Base-by-base conservation (phyloP, 2,888 invertebrate species). In the Nomada fucata region DNA sequence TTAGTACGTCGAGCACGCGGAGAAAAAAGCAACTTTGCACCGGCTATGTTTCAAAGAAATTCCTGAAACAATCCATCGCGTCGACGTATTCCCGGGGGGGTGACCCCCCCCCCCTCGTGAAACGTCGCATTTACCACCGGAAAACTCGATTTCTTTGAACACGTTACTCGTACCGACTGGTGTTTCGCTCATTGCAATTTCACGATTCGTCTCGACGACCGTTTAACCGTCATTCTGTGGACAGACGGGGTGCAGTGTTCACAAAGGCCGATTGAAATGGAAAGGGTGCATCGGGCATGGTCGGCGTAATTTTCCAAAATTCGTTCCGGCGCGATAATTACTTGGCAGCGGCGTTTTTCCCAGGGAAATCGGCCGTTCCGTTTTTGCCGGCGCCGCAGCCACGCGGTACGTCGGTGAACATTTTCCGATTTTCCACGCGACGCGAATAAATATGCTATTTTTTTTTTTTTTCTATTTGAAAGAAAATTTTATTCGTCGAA, bases 91-190 rank as follows among this genome's bases (percentile, higher is more conserved):
- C 1, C 50, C 68, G 52, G 29, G 52, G n/a, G 23, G 42, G 20
- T 18, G 20, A 10, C n/a, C 20, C 7, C 0, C 7, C 7, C 5
- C 7, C 29, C 29, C 26, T 26, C 36, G 59, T 47, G 65, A 9
- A 55, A 57, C 15, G 20, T 13, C 18, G 42, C 23, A 76, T 77
- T 78, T 61, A 68, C 36, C 18, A 13, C n/a, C 23, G 36, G n/a
- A 26, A 52, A 53, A 60, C 53, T 60, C 44, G 47, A 79, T 79
- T 79, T 53, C 71, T 79, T 79, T 79, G 65, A 65, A 47, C 65
- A 47, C 53, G 60, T 79, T 79, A 68, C 44, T 60, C 64, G 44
- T 53, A 29, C 15, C 29, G 11, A 18, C 11, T 26, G 71, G 11
- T 42, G 53, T 79, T 71, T 59, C 52, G 23, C 29, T 64, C 60